Evolutionary conservation across 2,797 vertebrate genomes (phyloP).

Genomic region (Setipinna tenuifilis): DNA sequence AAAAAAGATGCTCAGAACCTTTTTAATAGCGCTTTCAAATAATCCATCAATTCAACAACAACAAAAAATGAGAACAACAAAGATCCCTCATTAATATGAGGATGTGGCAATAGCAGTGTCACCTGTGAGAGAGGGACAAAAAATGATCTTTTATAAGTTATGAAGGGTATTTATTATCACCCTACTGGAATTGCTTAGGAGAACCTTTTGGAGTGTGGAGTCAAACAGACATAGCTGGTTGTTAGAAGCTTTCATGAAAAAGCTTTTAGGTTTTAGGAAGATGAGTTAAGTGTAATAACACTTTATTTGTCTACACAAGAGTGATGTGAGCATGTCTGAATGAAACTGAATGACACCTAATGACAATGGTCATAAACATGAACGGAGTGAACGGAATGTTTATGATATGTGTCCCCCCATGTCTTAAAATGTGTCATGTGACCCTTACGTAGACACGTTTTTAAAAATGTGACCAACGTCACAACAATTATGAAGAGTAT

Average conservation of each 20-base stretch:
- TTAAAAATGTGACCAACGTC: background rate
- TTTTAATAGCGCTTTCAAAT: slow-evolving; percentile 40
- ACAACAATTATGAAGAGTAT: background rate
- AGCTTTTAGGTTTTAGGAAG: background rate
- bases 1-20: slow-evolving; percentile 25
- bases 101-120: background rate
- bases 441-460: no score
- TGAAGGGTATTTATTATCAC: background rate
- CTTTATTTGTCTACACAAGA: no score
- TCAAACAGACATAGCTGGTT: background rate
- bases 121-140: background rate
- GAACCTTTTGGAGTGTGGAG: background rate
- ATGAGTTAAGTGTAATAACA: background rate
- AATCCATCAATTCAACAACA: slow-evolving; percentile 33
- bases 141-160: background rate
- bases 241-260: background rate
- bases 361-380: background rate
- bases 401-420: background rate
- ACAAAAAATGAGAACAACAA: slow-evolving; percentile 5
- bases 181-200: background rate
- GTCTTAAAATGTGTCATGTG: no score
- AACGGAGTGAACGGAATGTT: no score
- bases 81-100: background rate
- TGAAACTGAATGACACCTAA: background rate
- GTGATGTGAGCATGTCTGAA: no score